Conservation (phyloP, 2,888 invertebrate genomes). For the Limnephilus lunatus region DNA sequence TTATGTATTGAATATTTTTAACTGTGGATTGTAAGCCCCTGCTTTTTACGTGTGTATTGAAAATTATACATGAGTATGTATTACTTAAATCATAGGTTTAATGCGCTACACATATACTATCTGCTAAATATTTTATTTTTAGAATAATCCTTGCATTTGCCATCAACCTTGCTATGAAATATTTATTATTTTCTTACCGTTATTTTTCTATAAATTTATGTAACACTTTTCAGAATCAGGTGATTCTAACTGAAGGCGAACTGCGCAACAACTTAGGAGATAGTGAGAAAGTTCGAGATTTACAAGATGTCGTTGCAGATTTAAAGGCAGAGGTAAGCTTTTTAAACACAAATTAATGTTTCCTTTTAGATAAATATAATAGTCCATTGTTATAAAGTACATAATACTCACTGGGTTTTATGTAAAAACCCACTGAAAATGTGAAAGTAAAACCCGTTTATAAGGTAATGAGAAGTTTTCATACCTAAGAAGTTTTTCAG, state of each 20-base stretch:
- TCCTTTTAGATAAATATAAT: neutral
- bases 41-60: too few species aligned
- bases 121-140: too few species aligned
- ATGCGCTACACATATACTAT: too few species aligned
- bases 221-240: constrained; percentile 86
- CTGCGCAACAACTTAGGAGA: constrained; percentile 91
- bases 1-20: too few species aligned
- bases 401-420: neutral
- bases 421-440: neutral
- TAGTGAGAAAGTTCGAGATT: constrained; percentile 90
- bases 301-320: constrained; percentile 95
- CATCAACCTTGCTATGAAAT: constrained; percentile 3
- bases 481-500: too few species aligned
- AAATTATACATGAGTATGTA: too few species aligned
- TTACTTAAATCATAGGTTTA: too few species aligned
- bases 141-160: neutral
- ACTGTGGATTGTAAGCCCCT: too few species aligned
- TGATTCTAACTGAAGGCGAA: constrained; percentile 95
- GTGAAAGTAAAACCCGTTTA: neutral
- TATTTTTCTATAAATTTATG: neutral
- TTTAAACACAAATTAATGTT: neutral
- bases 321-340: constrained; percentile 91
- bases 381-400: neutral
- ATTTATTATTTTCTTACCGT: neutral
- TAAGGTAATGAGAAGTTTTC: neutral